Base-by-base conservation (phyloP, 2,888 invertebrate genomes). In the Scaptomyza tumidula region DNA sequence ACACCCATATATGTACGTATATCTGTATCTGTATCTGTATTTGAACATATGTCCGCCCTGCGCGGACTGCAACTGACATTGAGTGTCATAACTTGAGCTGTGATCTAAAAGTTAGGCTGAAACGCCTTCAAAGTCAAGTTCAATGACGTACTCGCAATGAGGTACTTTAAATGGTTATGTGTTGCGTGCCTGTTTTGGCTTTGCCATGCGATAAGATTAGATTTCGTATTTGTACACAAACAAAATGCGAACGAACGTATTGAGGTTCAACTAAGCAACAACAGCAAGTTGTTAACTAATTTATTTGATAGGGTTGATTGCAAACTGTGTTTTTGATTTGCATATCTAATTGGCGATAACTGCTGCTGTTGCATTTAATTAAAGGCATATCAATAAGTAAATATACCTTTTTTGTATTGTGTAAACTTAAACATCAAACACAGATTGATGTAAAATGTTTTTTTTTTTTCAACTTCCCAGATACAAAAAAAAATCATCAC, bases 41-140 rank as follows among this genome's bases (percentile, higher is more conserved):
- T 31, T 69, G 60, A 48, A 45, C 50, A 63, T 65, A 57, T 75
- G 74, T 68, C 68, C 62, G 75, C 73, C 78, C 73, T 77, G 78
- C 57, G 46, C 41, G 39, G 9, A 71, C 41, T 64, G 55, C 55
- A 50, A 60, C 68, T 80, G 88, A 86, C 86, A 70, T 70, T 67
- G 75, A 80, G 70, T 75, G 82, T 68, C 84, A 84, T 74, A 78
- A 74, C 68, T 61, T 71, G 71, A 71, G 72, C 64, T 59, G 58
- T 54, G 54, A 53, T 62, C 75, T 55, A 53, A 68, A 78, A 59
- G 86, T 71, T 62, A 75, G 58, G 82, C 76, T 79, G 76, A 73
- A 82, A 82, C 88, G 78, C 87, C 86, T 84, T 88, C 86, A 88
- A 86, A 86, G 87, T 84, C 84, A 85, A 85, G 84, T 85, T 88